Evolutionary conservation across 2,113 vertebrate species (phyloP).

Genomic region (Bucco capensis): DNA sequence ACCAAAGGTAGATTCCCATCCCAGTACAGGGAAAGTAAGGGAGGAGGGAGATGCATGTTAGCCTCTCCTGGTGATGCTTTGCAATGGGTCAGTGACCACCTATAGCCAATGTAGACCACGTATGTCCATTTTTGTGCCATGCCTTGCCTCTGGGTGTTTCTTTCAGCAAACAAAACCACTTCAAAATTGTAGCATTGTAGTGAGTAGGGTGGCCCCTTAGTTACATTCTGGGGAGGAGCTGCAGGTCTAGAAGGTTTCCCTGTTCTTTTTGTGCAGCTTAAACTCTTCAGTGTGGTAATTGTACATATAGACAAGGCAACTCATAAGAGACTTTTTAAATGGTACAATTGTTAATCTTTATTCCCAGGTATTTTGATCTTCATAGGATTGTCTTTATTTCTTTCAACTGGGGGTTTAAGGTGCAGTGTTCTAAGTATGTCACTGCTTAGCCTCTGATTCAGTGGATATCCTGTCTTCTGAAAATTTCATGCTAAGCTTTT

Average conservation of each 20-base stretch:
- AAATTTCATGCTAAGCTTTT: neutral
- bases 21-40: accelerated
- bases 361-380: neutral
- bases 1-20: neutral
- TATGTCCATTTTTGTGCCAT: accelerated
- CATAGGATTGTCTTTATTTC: neutral
- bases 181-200: neutral
- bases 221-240: neutral
- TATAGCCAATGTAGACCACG: neutral
- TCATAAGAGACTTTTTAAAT: neutral
- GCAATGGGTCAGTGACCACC: neutral
- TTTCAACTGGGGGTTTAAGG: neutral
- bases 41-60: accelerated
- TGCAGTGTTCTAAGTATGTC: neutral
- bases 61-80: neutral
- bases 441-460: neutral
- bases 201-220: neutral
- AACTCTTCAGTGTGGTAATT: neutral
- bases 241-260: neutral
- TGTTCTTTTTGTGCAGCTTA: neutral
- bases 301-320: neutral
- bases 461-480: accelerated
- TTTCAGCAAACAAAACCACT: neutral
- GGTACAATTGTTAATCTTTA: neutral
- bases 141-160: neutral